Evolutionary conservation across 2,797 vertebrate genomes (phyloP).

Genomic region (Coendou prehensilis): DNA sequence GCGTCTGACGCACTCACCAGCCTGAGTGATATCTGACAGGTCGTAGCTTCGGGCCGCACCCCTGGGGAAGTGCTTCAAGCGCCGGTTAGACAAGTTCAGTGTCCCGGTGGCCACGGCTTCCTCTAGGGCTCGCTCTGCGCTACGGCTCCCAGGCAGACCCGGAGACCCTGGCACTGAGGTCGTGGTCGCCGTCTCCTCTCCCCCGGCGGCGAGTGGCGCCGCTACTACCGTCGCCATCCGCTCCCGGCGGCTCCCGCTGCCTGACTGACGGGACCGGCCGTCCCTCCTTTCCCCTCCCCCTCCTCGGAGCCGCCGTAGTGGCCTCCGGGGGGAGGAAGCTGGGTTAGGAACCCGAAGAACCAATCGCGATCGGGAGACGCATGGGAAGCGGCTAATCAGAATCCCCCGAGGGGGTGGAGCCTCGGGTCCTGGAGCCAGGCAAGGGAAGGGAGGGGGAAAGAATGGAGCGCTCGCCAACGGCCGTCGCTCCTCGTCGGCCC

Average conservation of each 20-base stretch:
- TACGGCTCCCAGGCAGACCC: constrained; percentile 92
- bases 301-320: constrained; percentile 82
- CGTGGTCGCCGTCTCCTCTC: constrained; percentile 79
- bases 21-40: constrained; percentile 95
- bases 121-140: constrained; percentile 95
- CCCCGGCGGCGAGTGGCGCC: constrained; percentile 73
- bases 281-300: constrained; percentile 72
- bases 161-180: constrained; percentile 90
- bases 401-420: constrained; percentile 32
- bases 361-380: constrained; percentile 68
- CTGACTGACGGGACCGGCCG: constrained; percentile 77
- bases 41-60: constrained; percentile 94
- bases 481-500: constrained; percentile 23
- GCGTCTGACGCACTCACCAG: constrained; percentile 89
- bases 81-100: constrained; percentile 94
- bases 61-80: constrained; percentile 94
- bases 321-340: constrained; percentile 33
- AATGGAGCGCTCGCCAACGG: constrained; percentile 72
- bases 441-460: constrained; percentile 69
- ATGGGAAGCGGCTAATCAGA: constrained; percentile 76
- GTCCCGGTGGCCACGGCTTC: constrained; percentile 94
- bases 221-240: constrained; percentile 75
- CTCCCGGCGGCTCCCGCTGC: constrained; percentile 74
- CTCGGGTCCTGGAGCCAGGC: background rate
- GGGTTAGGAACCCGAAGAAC: constrained; percentile 4